Conservation (phyloP, 2,888 invertebrate genomes). For the Crepidodera aurea region DNA sequence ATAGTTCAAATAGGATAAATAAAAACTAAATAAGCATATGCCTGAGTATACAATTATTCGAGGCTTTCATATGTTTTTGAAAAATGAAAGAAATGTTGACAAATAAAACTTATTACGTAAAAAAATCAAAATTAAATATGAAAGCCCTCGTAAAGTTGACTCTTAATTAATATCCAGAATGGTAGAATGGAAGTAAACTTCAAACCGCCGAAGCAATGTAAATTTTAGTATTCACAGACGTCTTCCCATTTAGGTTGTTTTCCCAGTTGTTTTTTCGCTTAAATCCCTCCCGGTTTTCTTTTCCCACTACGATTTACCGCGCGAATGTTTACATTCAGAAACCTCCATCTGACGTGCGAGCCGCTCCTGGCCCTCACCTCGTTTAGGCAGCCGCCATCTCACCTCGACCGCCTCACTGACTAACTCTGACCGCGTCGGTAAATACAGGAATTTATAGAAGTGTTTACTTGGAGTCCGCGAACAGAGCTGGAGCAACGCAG, state of each 20-base stretch:
- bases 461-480: conserved; percentile 46
- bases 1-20: too few relatives aligned
- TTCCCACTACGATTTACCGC: conserved; percentile 6
- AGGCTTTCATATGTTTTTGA: too few relatives aligned
- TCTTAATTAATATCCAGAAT: background rate
- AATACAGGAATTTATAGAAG: conserved; percentile 57
- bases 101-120: too few relatives aligned
- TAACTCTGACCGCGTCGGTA: conserved; percentile 45
- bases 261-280: background rate
- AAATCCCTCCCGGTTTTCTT: background rate
- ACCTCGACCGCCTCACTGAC: conserved; percentile 26
- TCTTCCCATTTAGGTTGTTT: conserved; percentile 3
- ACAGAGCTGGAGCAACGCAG: conserved; percentile 11
- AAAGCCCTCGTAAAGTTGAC: too few relatives aligned
- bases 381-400: conserved; percentile 13
- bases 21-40: too few relatives aligned
- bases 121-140: too few relatives aligned
- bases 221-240: conserved; percentile 1
- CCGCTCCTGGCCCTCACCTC: conserved; percentile 27
- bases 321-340: conserved; percentile 21
- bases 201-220: background rate
- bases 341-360: conserved; percentile 13
- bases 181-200: background rate
- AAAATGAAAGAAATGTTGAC: too few relatives aligned
- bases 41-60: too few relatives aligned